Evolutionary conservation across 2,797 vertebrate species (phyloP), one percentile per base, ranked within the genome.

Genomic region (Acanthurus leucopareius): DNA sequence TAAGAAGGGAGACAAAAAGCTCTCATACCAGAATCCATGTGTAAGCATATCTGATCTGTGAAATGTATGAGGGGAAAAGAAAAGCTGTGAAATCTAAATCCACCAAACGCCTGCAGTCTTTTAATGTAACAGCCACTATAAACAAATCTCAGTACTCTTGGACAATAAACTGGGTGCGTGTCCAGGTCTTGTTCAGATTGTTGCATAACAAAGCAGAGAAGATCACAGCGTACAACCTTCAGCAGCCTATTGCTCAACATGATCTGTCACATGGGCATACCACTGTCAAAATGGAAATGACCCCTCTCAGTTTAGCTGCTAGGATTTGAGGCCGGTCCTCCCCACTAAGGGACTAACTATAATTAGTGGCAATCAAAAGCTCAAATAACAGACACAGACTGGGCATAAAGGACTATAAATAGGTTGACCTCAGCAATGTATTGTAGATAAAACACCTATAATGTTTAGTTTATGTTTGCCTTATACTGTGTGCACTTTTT

Each of bases 201-300:
- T 86, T 82, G 25, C 72, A 69, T 67, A 86, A 87, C 71, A 62
- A 71, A 67, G 47, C 71, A 42, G 63, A 62, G 62, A 54, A 11
- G 60, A 64, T 66, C 75, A 74, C 63, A 49, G 59, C 10, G 60
- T 71, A 73, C 75, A 65, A 75, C 77, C 77, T 69, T 84, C 78
- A 85, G 70, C 25, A 15, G 16, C 61, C 71, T 69, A 62, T 84
- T 89, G 77, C 92, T 91, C 84, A 92, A 91, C 84, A 80, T 61
- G 85, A 91, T 85, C 80, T 4, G 86, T 93, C 94, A 95, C 92
- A 88, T 94, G 94, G 68, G 52, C 90, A 94, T 92, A 83, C 91
- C 91, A 3, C 84, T 69, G 85, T 90, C 91, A 89, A 91, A 92
- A 94, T 89, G 90, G 93, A 91, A 92, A 77, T 38, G 86, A 82